Base-by-base conservation (phyloP, 1,140 invertebrate species). In the silkworm (Bombyx mori) region DNA sequence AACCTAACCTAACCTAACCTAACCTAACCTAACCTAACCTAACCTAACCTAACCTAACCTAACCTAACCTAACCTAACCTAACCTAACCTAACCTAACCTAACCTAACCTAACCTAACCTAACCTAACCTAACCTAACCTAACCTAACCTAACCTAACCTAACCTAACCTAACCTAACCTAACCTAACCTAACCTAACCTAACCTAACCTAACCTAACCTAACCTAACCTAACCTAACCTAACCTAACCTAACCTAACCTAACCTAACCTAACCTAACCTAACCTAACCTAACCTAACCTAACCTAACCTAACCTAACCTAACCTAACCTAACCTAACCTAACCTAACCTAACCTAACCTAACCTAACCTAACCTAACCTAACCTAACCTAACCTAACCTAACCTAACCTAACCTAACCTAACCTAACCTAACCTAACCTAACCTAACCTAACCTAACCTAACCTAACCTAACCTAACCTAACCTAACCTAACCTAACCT, bases 161-260 rank as follows among this genome's bases (percentile, higher is more conserved):
- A n/a, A n/a, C n/a, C 62, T 62, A 66, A 63, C 65, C 62, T 58
- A 63, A 63, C 65, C 62, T 62, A 67, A 63, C 65, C 62, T 60
- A 63, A 67, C 65, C 62, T 63, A 68, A 62, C 66, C 63, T 61
- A 63, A 65, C 62, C 63, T 59, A 65, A 64, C 66, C 62, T 62
- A 64, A 64, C 66, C 62, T 60, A 68, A 68, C 66, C 62, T 62
- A 68, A 67, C 61, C 65, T 62, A 63, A 67, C 61, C 65, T 63
- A 63, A 67, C 62, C 62, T 60, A 60, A 64, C 62, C 62, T 60
- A 60, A 64, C 62, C 62, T 58, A 64, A 60, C 62, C 62, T 64
- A 64, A 64, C 57, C 62, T 63, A 63, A 60, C 62, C 62, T 63
- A 63, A 63, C 62, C 62, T 60, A 63, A 63, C 62, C 62, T 58